Base-by-base conservation (phyloP, 2,113 vertebrate genomes). In the Brienomyrus longianalis region DNA sequence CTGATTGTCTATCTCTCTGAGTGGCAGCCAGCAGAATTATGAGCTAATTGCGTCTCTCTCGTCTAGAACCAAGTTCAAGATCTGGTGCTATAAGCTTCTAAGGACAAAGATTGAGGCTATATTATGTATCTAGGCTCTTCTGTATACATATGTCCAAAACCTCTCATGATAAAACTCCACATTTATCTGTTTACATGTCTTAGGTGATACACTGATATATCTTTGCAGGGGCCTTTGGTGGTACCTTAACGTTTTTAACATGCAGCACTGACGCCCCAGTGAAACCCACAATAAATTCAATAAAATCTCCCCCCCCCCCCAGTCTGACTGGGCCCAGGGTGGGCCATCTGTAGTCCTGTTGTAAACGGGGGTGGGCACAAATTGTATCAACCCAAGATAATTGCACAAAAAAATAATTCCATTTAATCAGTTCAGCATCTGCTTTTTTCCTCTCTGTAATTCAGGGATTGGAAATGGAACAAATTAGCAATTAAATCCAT, bases 401-500 rank as follows among this genome's bases (percentile, higher is more conserved):
- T 43, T 77, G 74, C 13, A 39, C 31, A 17, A 77, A 77, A 77
- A 43, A 35, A 80, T 80, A 35, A 80, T 80, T 80, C 62, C 62
- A 70, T 27, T 70, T 70, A 70, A 70, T 70, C 62, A 70, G 62
- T 70, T 70, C 62, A 70, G 62, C 62, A 70, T 70, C 62, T 70
- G 62, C 62, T 70, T 70, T 70, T 70, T 70, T 31, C 35, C 74
- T 80, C 74, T 43, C 74, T 80, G 74, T 80, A 80, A 80, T 80
- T 35, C 74, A 43, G 35, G 13, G 35, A 5, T 80, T 80, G 74
- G 74, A 80, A 80, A 80, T 80, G 35, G 74, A 80, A 39, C 31
- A 80, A 80, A 80, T 80, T 43, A 80, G 74, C 31, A 80, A 80
- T 80, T 80, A 80, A 80, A 80, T 35, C 74, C 74, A 43, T 43